These are phyloP conservation scores for Teleopsis dalmanni DNA, from an alignment of 1,140 invertebrate genomes.

Conservation along the genomic window DNA sequence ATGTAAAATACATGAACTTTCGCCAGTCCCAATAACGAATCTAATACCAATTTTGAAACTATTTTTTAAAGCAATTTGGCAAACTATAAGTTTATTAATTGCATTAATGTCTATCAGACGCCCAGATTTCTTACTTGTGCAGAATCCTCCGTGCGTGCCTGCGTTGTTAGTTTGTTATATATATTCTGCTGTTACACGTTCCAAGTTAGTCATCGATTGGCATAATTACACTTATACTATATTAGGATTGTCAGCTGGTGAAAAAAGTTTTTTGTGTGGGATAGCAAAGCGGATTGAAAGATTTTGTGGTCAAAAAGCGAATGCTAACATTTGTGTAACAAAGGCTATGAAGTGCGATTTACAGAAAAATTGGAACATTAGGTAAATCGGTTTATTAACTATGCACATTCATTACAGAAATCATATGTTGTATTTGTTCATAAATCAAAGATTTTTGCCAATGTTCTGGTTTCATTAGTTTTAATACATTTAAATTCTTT, in stretches of 20 bases:
- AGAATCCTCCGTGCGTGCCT: constrained; percentile 94
- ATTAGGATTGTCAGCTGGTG: constrained; percentile 56
- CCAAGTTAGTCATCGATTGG: constrained; percentile 89
- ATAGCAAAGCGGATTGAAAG: constrained; percentile 70
- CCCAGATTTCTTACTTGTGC: constrained; percentile 62
- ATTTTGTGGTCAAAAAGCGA: constrained; percentile 70
- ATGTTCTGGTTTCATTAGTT: too few relatives aligned
- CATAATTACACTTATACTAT: constrained; percentile 97
- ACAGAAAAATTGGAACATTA: constrained; percentile 64
- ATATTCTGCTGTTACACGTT: constrained; percentile 57
- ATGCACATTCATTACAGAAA: too few relatives aligned
- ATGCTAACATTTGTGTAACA: constrained; percentile 87
- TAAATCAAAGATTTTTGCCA: too few relatives aligned
- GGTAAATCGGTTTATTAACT: constrained; percentile 51
- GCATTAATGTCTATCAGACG: constrained; percentile 58
- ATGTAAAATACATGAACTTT: constrained; percentile 57
- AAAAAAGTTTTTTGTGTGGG: constrained; percentile 60
- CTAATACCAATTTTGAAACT: constrained; percentile 68
- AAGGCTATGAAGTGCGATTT: constrained; percentile 90
- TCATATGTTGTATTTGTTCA: too few relatives aligned
- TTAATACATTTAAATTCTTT: too few relatives aligned
- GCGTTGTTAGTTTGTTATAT: constrained; percentile 76
- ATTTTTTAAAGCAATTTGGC: constrained; percentile 78
- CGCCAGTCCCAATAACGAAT: constrained; percentile 52
- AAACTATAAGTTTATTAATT: constrained; percentile 64